Evolutionary conservation across 2,113 vertebrate species (phyloP).

Genomic region (Hoplias malabaricus): DNA sequence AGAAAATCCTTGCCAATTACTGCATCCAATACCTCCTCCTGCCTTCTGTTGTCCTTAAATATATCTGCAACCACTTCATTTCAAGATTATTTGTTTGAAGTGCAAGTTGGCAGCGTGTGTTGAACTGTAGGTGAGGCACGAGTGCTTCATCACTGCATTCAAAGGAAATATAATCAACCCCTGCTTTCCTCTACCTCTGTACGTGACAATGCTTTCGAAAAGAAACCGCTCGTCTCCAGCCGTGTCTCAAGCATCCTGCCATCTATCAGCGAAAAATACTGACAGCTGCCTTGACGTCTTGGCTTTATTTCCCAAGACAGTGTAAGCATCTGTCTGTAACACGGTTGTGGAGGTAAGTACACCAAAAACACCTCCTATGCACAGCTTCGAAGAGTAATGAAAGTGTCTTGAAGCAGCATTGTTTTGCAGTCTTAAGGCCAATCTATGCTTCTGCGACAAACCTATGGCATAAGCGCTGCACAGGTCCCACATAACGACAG

Average conservation of each 20-base stretch:
- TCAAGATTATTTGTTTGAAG: slow-evolving; percentile 71
- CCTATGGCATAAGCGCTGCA: too few species aligned
- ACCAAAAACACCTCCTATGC: background rate
- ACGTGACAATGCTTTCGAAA: slow-evolving; percentile 1
- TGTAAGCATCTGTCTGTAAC: background rate
- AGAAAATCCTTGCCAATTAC: slow-evolving; percentile 42
- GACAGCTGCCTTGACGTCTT: background rate
- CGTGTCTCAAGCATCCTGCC: background rate
- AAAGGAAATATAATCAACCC: slow-evolving; percentile 7
- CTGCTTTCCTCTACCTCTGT: background rate
- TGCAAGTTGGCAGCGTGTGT: slow-evolving; percentile 66
- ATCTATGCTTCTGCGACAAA: too few species aligned
- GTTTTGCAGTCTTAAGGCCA: too few species aligned
- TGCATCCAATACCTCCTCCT: slow-evolving; percentile 60
- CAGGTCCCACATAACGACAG: too few species aligned
- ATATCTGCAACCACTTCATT: slow-evolving; percentile 72
- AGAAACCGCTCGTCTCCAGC: slow-evolving; percentile 7
- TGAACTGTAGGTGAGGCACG: background rate
- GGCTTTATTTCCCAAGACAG: slow-evolving; percentile 8
- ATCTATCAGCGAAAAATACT: background rate
- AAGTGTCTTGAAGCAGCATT: too few species aligned
- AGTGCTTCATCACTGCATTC: slow-evolving; percentile 4
- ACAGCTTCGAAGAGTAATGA: too few species aligned
- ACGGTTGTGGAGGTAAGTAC: background rate
- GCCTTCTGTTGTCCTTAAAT: slow-evolving; percentile 67